These are phyloP conservation scores for Glaucidium brasilianum DNA, from an alignment of 2,113 vertebrate genomes.

Conservation along the genomic window DNA sequence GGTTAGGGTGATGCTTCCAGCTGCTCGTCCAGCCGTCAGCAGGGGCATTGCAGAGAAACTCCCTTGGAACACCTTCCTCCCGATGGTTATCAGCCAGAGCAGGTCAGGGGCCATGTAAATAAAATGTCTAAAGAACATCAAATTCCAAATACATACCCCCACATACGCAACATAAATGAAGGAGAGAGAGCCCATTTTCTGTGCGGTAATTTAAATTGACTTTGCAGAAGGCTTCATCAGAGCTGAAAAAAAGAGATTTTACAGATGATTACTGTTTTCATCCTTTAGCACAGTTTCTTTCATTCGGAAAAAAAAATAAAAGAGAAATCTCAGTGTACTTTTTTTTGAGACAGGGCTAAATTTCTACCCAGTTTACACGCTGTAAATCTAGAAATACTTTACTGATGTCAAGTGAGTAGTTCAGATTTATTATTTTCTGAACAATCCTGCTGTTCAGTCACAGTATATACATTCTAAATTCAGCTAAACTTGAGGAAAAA, in stretches of 20 bases:
- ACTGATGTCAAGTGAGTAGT: neutral
- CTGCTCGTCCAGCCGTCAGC: neutral
- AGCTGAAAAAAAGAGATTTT: conserved; percentile 77
- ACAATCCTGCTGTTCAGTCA: neutral
- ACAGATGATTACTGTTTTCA: conserved; percentile 17
- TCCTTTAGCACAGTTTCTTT: neutral
- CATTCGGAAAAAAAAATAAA: neutral
- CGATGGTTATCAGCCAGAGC: neutral
- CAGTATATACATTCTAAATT: neutral
- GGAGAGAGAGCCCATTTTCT: conserved; percentile 87
- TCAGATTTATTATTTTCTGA: neutral
- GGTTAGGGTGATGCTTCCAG: neutral
- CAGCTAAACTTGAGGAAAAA: neutral
- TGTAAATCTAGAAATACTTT: neutral
- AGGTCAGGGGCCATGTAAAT: neutral
- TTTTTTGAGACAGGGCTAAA: neutral
- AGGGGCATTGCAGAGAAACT: neutral
- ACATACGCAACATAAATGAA: conserved; percentile 91
- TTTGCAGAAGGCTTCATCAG: conserved; percentile 92
- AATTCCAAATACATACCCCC: conserved; percentile 77
- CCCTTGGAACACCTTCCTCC: neutral
- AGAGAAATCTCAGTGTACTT: neutral
- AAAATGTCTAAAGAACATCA: neutral
- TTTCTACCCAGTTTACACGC: neutral
- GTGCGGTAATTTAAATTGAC: conserved; percentile 92